Conservation (phyloP, 2,797 vertebrate genomes). For the Molossus alvarezi region DNA sequence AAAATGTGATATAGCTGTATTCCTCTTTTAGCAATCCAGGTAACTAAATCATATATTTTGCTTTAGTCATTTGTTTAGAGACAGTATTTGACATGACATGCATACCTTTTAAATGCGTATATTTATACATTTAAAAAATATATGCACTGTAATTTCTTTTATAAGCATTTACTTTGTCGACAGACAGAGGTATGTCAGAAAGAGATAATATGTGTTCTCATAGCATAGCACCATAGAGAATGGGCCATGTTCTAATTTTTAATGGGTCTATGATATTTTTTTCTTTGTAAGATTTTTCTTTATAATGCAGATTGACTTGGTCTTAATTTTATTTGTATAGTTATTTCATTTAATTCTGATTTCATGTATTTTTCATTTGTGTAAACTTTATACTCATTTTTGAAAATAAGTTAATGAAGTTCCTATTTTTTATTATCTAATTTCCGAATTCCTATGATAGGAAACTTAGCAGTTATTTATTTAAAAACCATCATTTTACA, state of each 20-base stretch:
- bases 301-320: neutral
- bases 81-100: neutral
- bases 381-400: neutral
- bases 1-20: neutral
- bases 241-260: neutral
- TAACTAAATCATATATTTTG: neutral
- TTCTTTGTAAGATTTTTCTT: neutral
- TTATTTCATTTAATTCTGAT: slow-evolving; percentile 22
- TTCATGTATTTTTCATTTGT: neutral
- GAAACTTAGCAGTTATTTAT: neutral
- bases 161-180: neutral
- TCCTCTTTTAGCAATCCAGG: neutral
- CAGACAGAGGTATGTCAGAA: neutral
- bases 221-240: neutral
- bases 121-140: neutral
- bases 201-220: neutral
- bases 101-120: slow-evolving; percentile 4
- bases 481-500: slow-evolving; percentile 37
- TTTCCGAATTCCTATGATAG: slow-evolving; percentile 38
- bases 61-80: slow-evolving; percentile 33
- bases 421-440: neutral
- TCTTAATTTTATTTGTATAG: slow-evolving; percentile 1
- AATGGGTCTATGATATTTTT: neutral
- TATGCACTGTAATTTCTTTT: neutral
- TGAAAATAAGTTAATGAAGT: slow-evolving; percentile 2